Base-by-base conservation (phyloP, 2,797 vertebrate species). In the Notoglanidium macrostoma region DNA sequence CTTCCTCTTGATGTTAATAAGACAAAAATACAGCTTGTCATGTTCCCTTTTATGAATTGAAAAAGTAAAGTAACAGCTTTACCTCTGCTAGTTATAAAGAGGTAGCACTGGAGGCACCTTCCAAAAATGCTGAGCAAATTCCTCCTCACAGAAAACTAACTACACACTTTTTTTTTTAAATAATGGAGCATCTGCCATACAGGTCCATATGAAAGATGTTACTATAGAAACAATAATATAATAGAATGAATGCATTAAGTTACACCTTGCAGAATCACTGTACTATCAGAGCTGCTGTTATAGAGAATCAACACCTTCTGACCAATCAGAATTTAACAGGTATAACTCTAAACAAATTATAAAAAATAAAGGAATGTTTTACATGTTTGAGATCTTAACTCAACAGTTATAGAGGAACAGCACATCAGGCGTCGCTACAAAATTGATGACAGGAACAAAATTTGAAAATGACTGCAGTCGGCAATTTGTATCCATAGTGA, bases 151-250 rank as follows among this genome's bases (percentile, higher is more conserved):
- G 49, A 19, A 51, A 54, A 77, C 46, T 29, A 76, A n/a, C 26
- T n/a, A 76, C 72, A 76, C 26, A 77, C 49, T 26, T 73, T 73
- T 72, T 10, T 35, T 57, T 49, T 49, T 49, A 7, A 26, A 9
- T 19, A 49, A n/a, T 17, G 46, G 3, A 29, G n/a, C 46, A 76
- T 49, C 26, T 51, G 26, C 26, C 49, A 29, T 29, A 51, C 46
- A 54, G 49, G n/a, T 77, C 8, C 14, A 15, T 77, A 26, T 29
- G n/a, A 19, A 29, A 54, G 6, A 17, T 54, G 46, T 29, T 32
- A 77, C 74, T 54, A 77, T 77, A 54, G 74, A 54, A 77, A 77
- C 74, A 54, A 19, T 51, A 77, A 77, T 29, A 14, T 54, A 76
- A 51, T 51, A 76, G 2, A 76, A 76, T 29, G 7, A 76, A 3